Evolutionary conservation across 2,888 invertebrate genomes (phyloP), one percentile per base, ranked within the genome.

Genomic region (Tenthredo distinguenda): DNA sequence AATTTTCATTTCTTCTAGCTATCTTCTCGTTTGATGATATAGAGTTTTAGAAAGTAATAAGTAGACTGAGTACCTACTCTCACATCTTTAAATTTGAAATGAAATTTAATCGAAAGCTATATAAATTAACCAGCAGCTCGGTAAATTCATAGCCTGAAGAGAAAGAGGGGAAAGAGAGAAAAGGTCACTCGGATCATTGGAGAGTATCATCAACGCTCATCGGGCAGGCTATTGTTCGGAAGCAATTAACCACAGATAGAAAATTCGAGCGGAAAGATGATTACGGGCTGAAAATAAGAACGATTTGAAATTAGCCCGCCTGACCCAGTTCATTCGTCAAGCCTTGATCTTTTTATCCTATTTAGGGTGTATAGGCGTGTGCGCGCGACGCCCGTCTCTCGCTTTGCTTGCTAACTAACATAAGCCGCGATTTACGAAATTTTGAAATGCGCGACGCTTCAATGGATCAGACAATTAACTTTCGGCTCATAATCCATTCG

Each of bases 251-350:
- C 21, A 12, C 40, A 6, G 40, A 31, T 81, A 62, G 6, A 43
- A 37, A 21, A 62, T 4, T 37, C 4, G n/a, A n/a, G 47, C 12
- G 37, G 12, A 40, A 12, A 37, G 81, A 58, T n/a, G 21, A 5
- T 55, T 62, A 21, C 21, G 10, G 10, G 40, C 21, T 15, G 40
- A 34, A 34, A 40, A 62, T 81, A 81, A 81, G 62, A 81, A 62
- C 62, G 6, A 58, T 58, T 81, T 40, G 58, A 40, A 81, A 40
- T 77, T 77, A 77, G 77, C 77, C 77, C 81, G 58, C 21, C 81
- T 81, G 81, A 81, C 81, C 81, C 81, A 81, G 62, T 81, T 81
- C 62, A 40, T n/a, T 81, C 37, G 58, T 81, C 58, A 40, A 81
- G 40, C 40, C 40, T 62, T 40, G 40, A 62, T 81, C 37, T 81